These are phyloP conservation scores for Polyploca ridens DNA, from an alignment of 2,888 invertebrate species.

Conservation along the genomic window DNA sequence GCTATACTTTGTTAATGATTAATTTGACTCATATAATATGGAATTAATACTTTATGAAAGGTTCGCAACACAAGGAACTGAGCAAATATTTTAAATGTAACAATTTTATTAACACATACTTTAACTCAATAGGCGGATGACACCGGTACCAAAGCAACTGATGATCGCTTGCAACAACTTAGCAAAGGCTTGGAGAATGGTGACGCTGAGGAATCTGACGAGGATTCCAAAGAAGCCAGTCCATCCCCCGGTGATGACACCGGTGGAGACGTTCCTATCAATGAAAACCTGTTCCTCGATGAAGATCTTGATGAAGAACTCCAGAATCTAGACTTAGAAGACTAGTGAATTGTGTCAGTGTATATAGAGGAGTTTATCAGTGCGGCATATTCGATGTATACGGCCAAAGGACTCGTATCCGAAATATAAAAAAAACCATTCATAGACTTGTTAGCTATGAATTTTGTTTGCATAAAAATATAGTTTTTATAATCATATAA, in stretches of 20 bases:
- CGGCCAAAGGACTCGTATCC: not conserved
- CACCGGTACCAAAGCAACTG: slow-evolving; percentile 89
- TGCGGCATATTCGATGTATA: not conserved
- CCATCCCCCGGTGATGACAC: slow-evolving; percentile 54
- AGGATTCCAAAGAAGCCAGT: slow-evolving; percentile 16
- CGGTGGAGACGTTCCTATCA: slow-evolving; percentile 90
- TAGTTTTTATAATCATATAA: slow-evolving; percentile 9
- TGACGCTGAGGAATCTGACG: slow-evolving; percentile 17
- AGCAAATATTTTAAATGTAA: no score
- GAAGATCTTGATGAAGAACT: slow-evolving; percentile 94
- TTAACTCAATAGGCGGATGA: slow-evolving; percentile 85
- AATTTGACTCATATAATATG: no score
- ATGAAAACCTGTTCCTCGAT: slow-evolving; percentile 96
- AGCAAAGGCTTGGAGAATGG: slow-evolving; percentile 59
- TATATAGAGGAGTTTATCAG: slow-evolving; percentile 16
- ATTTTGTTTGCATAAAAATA: not conserved
- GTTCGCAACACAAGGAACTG: no score
- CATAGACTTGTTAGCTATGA: not conserved
- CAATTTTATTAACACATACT: not conserved
- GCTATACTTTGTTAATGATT: no score
- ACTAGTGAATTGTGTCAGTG: slow-evolving; percentile 52
- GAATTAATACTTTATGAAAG: no score
- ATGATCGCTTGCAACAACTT: slow-evolving; percentile 85
- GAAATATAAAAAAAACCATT: not conserved
- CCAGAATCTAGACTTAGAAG: slow-evolving; percentile 90